A percentile compares a stretch with the other conserved stretches of the same genome.
These are phyloP conservation scores for Vollenhovia emeryi DNA, from an alignment of 1,140 invertebrate species.

Conservation along the genomic window DNA sequence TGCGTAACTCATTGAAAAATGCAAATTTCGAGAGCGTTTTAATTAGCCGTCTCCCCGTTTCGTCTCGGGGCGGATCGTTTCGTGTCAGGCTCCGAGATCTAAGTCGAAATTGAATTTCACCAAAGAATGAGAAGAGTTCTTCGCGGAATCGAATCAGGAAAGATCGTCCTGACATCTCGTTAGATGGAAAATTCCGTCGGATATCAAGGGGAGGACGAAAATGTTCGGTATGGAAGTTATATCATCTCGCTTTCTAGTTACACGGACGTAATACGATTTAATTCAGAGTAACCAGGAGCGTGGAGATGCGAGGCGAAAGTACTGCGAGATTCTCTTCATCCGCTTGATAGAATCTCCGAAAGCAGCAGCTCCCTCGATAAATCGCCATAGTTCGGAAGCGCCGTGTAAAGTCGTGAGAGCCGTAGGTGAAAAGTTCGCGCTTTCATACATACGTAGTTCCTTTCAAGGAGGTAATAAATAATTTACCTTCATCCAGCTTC, in stretches of 20 bases:
- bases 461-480: conserved; percentile 64
- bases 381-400: conserved; percentile 4
- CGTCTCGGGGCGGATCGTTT: conserved; percentile 51
- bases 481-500: conserved; percentile 59
- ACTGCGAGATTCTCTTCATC: conserved; percentile 5
- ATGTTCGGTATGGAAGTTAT: conserved; percentile 60
- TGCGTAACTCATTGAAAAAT: conserved; percentile 62
- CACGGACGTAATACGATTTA: conserved; percentile 54
- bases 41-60: conserved; percentile 66
- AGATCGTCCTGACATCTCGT: conserved; percentile 69
- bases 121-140: conserved; percentile 73
- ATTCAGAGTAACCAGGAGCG: conserved; percentile 32
- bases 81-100: conserved; percentile 67
- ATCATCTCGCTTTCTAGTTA: conserved; percentile 51
- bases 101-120: conserved; percentile 72
- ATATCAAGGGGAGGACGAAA: conserved; percentile 67
- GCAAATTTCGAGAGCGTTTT: conserved; percentile 69
- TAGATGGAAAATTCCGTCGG: conserved; percentile 70
- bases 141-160: conserved; percentile 70
- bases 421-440: conserved; percentile 16
- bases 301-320: conserved; percentile 12
- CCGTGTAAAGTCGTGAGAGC: background rate
- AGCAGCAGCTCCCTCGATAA: conserved; percentile 24
- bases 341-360: conserved; percentile 18
- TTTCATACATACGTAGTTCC: conserved; percentile 16